Evolutionary conservation across 92 coral and sea anemone genomes (phyloP), one percentile per base, ranked within the genome.

Genomic region (Bergia sp.): DNA sequence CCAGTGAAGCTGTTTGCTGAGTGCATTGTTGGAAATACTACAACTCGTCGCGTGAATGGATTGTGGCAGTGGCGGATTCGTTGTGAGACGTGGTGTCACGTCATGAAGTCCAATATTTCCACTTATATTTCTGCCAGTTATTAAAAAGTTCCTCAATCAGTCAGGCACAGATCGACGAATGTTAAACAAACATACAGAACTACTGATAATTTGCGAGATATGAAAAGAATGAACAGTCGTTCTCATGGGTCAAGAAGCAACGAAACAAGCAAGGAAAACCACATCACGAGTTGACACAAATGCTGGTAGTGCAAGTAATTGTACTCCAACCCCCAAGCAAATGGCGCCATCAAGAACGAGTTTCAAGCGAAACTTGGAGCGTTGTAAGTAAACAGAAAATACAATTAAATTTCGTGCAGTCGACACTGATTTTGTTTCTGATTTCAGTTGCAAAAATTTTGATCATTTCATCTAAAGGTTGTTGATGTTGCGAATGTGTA

Each of bases 241-340:
- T 79, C 16, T 67, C 36, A 82, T 82, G 86, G 86, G 86, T 42
- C 86, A 82, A 71, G 86, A 82, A n/a, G 86, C 77, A 41, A 67
- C 86, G 47, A 82, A 82, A 82, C 86, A 82, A 43, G 86, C 86
- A 36, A 82, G 42, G 86, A 82, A 67, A 82, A 58, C 61, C 15
- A 65, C 86, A 21, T 42, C 86, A 40, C 86, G 86, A 5, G 86
- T 82, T 36, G 86, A 82, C 58, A 61, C 77, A 4, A 67, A 74
- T 41, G 43, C 41, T 75, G 29, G 11, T n/a, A 21, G 16, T 16
- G 10, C 66, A 16, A 36, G 43, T 47, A 82, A 61, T 66, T 21
- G 23, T 29, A 29, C 53, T 41, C 7, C 86, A 42, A 29, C 15
- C 13, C 16, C 58, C 15, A 53, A 53, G 37, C 77, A 66, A 43